Evolutionary conservation across 2,888 invertebrate species (phyloP), one percentile per base, ranked within the genome.

Genomic region (Formica aserva): DNA sequence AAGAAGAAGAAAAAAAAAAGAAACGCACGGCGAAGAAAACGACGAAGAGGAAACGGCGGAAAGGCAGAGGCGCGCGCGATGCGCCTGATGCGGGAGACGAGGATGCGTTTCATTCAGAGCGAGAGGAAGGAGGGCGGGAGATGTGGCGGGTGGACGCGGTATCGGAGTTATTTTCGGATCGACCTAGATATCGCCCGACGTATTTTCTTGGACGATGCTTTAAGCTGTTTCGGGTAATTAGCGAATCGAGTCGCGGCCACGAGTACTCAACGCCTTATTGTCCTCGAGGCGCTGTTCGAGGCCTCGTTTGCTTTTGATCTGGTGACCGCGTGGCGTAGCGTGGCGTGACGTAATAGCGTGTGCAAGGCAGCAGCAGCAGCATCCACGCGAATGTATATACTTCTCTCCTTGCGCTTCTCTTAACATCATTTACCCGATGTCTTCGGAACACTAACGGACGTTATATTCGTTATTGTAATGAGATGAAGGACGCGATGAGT

Each of bases 191-290:
- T 91, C 89, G 87, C 83, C 84, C 90, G 87, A 87, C 92, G 88
- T 88, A 90, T 88, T 90, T 87, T 89, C 91, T 91, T 88, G 91
- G 89, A 89, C 85, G 88, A 88, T 71, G 85, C 90, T 92, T 93
- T 92, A 91, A 92, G 91, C 92, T 92, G 92, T 93, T 93, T 92
- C 93, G 92, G 92, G 92, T 92, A 93, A 93, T 93, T 93, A 93
- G 91, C 93, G 88, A 89, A 92, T 91, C 88, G 89, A 90, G 87
- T 82, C 84, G 86, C 76, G 80, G 62, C 90, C 90, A 91, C 86
- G 86, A 88, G 88, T 83, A 83, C 67, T 90, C 88, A 87, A 86
- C 63, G 83, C 74, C 82, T 83, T 83, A 87, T 90, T 89, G 89
- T 90, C 86, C 87, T 85, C 90, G 85, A 86, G 78, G 81, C 83